These are phyloP conservation scores for Priocnemis perturbator DNA, from an alignment of 2,888 invertebrate species.

Conservation along the genomic window DNA sequence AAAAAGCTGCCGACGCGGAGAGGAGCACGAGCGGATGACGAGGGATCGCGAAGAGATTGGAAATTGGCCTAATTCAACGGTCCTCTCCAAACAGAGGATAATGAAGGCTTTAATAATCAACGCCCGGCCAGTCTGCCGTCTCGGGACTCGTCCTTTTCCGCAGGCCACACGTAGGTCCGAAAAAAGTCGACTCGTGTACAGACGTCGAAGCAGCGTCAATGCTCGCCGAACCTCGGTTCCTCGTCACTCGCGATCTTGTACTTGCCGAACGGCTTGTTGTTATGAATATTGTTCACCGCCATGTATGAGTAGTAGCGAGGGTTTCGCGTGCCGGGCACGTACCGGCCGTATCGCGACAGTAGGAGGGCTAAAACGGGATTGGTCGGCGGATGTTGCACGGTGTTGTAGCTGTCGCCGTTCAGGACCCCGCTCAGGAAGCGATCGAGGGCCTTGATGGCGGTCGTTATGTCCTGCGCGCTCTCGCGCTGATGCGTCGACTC, in stretches of 20 bases:
- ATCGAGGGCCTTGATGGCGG: slow-evolving; percentile 57
- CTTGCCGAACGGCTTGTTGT: slow-evolving; percentile 80
- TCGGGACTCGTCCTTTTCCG: too few species aligned
- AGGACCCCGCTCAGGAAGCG: slow-evolving; percentile 55
- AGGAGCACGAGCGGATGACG: too few species aligned
- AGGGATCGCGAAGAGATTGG: too few species aligned
- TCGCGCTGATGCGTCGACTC: too few species aligned
- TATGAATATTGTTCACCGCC: slow-evolving; percentile 82
- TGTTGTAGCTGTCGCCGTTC: slow-evolving; percentile 75
- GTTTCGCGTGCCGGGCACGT: slow-evolving; percentile 72
- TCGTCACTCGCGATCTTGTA: slow-evolving; percentile 75
- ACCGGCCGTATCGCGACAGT: slow-evolving; percentile 81
- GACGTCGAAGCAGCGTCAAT: too few species aligned
- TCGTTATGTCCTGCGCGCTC: slow-evolving; percentile 43
- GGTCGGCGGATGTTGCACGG: slow-evolving; percentile 77
- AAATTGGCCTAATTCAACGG: too few species aligned
- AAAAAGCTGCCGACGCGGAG: too few species aligned
- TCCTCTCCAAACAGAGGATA: too few species aligned
- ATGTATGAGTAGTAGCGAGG: slow-evolving; percentile 77
- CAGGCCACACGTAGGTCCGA: too few species aligned
- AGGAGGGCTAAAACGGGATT: slow-evolving; percentile 80
- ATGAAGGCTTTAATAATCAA: too few species aligned
- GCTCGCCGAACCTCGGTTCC: slow-evolving; percentile 3
- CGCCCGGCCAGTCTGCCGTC: too few species aligned
- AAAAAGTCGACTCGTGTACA: too few species aligned